phyloP scores from a whole-genome alignment of 1,140 invertebrate species.

The Caerostris extrusa region DNA sequence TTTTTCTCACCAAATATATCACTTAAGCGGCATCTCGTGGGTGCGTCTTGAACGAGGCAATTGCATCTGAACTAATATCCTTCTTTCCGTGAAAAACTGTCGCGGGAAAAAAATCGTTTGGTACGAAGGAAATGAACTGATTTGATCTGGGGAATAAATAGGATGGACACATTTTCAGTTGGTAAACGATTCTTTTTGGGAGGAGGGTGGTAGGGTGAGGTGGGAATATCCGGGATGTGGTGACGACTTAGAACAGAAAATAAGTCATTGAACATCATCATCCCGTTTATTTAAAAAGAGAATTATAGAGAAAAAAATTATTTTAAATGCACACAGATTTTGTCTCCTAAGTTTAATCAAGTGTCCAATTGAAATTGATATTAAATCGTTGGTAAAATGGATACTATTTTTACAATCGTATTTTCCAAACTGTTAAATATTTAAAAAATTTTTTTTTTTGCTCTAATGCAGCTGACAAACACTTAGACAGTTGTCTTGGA shows the following conservation, averaged over 20 bases:
- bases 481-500: too few species aligned
- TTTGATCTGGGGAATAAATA: conserved; percentile 48
- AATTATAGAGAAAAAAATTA: too few species aligned
- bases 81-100: conserved; percentile 47
- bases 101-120: not conserved
- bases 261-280: not conserved
- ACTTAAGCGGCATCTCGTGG: not conserved
- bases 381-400: too few species aligned
- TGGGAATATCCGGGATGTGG: not conserved
- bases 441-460: too few species aligned
- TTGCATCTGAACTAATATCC: conserved; percentile 32
- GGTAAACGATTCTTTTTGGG: not conserved
- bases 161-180: conserved; percentile 40
- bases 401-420: too few species aligned
- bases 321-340: too few species aligned
- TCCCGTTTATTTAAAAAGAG: not conserved
- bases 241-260: not conserved
- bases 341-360: too few species aligned
- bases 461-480: too few species aligned
- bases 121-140: conserved; percentile 54
- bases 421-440: too few species aligned
- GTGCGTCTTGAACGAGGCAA: conserved; percentile 4
- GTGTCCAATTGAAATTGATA: too few species aligned
- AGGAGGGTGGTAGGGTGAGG: not conserved
- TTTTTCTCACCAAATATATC: too few species aligned